Base-by-base conservation (phyloP, 2,888 invertebrate genomes). In the Philhelius pedissequus region DNA sequence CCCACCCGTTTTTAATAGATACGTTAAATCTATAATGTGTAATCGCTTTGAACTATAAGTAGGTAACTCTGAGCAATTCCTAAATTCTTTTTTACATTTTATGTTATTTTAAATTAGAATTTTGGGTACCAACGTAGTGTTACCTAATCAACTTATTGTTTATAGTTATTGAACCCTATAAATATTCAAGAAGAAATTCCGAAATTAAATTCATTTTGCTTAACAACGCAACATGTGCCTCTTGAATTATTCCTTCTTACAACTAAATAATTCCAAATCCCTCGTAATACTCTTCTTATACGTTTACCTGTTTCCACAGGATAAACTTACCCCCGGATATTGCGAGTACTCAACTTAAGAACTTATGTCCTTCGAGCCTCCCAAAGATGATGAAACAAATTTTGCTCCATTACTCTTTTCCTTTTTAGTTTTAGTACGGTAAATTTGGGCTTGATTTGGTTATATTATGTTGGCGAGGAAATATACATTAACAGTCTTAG, bases 301-400 rank as follows among this genome's bases (percentile, higher is more conserved):
- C n/a, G 11, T 45, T 18, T 18, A 45, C 58, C 70, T 25, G 45
- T 58, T 5, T 40, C 27, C 18, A 27, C 48, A 60, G 45, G 40
- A 48, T 71, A n/a, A n/a, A n/a, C n/a, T 60, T 71, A 71, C 35
- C 58, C 30, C 56, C 8, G 60, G 35, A 71, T 60, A 60, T 38
- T 71, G n/a, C n/a, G 60, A 71, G 60, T 50, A 32, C 43, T 35
- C 35, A 35, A 25, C 32, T 40, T 5, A 48, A n/a, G 48, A 64
- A 48, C 8, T 64, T n/a, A 64, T 48, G 45, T 64, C 32, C 22
- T 38, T 8, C 45, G 45, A 30, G 45, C 64, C 64, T 48, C 32
- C 48, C 43, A 64, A 64, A 32, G 64, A 48, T 48, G 64, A 48
- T 48, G 32, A 32, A 32, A 64, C 48, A 64, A 64, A 64, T 64